Percentiles rank a stretch among this genome's conserved stretches.
Evolutionary conservation across 2,797 vertebrate genomes (phyloP).

Genomic region (Cheirogaleus major): DNA sequence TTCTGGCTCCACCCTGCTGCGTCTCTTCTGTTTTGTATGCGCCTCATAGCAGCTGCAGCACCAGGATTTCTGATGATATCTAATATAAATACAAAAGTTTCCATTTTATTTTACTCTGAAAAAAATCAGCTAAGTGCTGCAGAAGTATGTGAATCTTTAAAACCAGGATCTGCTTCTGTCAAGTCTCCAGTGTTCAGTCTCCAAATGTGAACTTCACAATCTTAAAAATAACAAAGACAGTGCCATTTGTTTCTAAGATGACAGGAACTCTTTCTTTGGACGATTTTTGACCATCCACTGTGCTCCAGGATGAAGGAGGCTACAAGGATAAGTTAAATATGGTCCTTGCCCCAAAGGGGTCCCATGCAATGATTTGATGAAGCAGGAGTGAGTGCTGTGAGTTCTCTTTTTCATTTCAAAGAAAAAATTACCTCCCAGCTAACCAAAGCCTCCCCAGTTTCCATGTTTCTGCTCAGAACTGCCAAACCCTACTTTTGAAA

Average conservation of each 20-base stretch:
- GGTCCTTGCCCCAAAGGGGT: neutral
- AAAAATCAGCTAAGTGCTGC: neutral
- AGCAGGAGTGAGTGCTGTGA: neutral
- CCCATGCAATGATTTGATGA: neutral
- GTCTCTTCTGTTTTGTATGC: neutral
- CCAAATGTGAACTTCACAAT: neutral
- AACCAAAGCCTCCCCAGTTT: neutral
- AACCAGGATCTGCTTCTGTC: neutral
- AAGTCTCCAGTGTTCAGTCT: neutral
- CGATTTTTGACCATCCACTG: fast-evolving
- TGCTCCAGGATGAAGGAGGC: neutral
- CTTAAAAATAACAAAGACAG: neutral
- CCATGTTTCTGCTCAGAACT: neutral
- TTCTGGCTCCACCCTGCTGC: neutral
- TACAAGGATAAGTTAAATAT: fast-evolving
- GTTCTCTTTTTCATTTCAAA: neutral
- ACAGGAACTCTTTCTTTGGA: fast-evolving
- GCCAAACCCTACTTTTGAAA: neutral
- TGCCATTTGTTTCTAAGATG: neutral
- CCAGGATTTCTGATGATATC: neutral
- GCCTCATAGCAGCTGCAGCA: neutral
- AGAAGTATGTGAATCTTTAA: neutral
- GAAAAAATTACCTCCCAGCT: neutral
- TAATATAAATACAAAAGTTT: neutral
- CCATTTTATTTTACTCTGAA: neutral